These are phyloP conservation scores for Cathartes aura DNA, from an alignment of 2,113 vertebrate species.

Conservation along the genomic window DNA sequence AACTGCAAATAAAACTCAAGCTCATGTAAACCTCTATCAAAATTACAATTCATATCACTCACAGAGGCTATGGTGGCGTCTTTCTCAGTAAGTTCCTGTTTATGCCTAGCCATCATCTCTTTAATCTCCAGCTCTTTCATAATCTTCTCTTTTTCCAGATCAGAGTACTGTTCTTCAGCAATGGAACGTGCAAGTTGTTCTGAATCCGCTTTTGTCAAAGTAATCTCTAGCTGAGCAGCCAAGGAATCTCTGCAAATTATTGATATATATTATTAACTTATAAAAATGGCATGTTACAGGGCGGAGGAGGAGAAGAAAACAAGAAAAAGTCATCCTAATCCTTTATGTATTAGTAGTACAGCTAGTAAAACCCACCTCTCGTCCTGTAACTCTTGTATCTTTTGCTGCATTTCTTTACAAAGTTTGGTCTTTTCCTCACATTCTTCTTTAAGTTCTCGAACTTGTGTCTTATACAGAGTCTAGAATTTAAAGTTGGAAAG, in stretches of 20 bases:
- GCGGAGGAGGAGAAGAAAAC: neutral
- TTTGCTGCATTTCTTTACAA: slow-evolving; percentile 94
- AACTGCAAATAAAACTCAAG: neutral
- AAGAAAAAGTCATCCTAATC: neutral
- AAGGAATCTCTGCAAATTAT: slow-evolving; percentile 88
- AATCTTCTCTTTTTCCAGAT: slow-evolving; percentile 98
- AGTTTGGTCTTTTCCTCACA: slow-evolving; percentile 96
- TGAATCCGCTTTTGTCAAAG: slow-evolving; percentile 95
- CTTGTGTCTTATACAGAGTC: slow-evolving; percentile 98
- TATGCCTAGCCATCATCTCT: slow-evolving; percentile 98
- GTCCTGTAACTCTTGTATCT: slow-evolving; percentile 92
- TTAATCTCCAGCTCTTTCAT: slow-evolving; percentile 99
- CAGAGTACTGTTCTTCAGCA: slow-evolving; percentile 97
- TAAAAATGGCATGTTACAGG: neutral
- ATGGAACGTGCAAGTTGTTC: slow-evolving; percentile 98
- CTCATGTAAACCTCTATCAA: neutral
- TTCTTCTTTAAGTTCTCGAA: slow-evolving; percentile 97
- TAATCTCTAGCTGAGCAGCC: slow-evolving; percentile 97
- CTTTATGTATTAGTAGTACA: neutral
- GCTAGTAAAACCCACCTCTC: slow-evolving; percentile 82
- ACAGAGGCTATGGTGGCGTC: slow-evolving; percentile 93
- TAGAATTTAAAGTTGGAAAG: slow-evolving; percentile 65
- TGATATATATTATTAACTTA: neutral
- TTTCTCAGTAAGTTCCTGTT: slow-evolving; percentile 93
- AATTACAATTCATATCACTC: slow-evolving; percentile 54